phyloP scores from a whole-genome alignment of 2,888 invertebrate genomes.

The Chirona hameri region DNA sequence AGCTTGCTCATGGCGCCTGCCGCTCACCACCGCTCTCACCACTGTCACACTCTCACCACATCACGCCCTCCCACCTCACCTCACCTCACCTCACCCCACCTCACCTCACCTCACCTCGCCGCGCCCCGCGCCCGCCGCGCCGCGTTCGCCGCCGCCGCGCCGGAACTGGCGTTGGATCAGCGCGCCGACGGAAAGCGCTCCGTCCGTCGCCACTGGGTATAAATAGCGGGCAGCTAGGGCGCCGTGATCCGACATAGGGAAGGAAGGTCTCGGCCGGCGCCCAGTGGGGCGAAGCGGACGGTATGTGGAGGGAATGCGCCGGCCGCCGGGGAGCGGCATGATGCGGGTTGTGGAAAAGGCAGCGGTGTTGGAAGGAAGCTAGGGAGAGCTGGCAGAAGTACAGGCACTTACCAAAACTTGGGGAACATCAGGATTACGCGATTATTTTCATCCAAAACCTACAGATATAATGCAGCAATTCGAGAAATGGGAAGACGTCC shows the following conservation, averaged over 20 bases:
- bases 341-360: background rate
- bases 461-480: too few species aligned
- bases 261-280: background rate
- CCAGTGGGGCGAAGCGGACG: too few species aligned
- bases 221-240: background rate
- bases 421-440: too few species aligned
- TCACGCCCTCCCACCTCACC: background rate
- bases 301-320: too few species aligned
- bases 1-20: background rate
- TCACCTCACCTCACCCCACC: background rate
- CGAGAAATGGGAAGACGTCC: too few species aligned
- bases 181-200: background rate
- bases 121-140: background rate
- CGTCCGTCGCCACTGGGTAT: background rate
- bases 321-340: too few species aligned
- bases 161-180: background rate
- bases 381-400: too few species aligned
- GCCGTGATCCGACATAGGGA: background rate
- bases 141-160: background rate
- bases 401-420: too few species aligned
- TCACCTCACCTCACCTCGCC: background rate
- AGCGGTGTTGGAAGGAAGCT: background rate
- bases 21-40: background rate
- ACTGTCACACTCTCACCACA: background rate
- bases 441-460: too few species aligned